Evolutionary conservation across 2,113 vertebrate genomes (phyloP), one percentile per base, ranked within the genome.

Genomic region (Clarias macrocephalus): DNA sequence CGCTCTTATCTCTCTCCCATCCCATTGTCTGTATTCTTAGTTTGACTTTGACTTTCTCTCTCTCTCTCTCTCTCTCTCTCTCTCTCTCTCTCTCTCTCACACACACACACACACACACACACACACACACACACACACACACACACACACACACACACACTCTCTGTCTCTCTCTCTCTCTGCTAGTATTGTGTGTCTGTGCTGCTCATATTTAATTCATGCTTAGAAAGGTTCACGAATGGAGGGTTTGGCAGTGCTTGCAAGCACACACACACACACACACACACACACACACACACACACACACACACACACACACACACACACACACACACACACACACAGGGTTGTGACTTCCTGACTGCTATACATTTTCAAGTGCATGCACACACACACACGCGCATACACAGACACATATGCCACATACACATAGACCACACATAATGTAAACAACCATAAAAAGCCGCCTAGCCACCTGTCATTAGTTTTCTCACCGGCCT

Each of bases 121-220:
- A 42, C 42, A 42, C 42, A 42, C 42, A 42, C 42, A 42, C 42
- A 42, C 3, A 42, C 42, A 42, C 42, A 42, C 42, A 42, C 33
- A 37, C 33, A 37, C 33, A 37, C 33, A 37, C 33, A 37, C 33
- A 37, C 33, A 37, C 33, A 37, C 33, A 37, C 33, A 37, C 9
- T 57, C 23, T 54, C 48, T 77, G 2, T 1, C 28, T 56, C 48
- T 62, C 16, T 33, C 15, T 59, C n/a, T 60, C 54, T 60, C 56
- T 18, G 3, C 63, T 88, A 60, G 84, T 63, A 60, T 75, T 84
- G 37, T 84, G 70, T 86, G 68, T 81, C 85, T 80, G 59, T 16
- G 10, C 70, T 21, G 60, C 80, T 87, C 63, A 88, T 86, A 86
- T 90, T 84, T 86, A 88, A 89, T 89, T 88, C 73, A 89, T 86